These are phyloP conservation scores for Halichoeres trimaculatus DNA, from an alignment of 2,113 vertebrate species.

Conservation along the genomic window DNA sequence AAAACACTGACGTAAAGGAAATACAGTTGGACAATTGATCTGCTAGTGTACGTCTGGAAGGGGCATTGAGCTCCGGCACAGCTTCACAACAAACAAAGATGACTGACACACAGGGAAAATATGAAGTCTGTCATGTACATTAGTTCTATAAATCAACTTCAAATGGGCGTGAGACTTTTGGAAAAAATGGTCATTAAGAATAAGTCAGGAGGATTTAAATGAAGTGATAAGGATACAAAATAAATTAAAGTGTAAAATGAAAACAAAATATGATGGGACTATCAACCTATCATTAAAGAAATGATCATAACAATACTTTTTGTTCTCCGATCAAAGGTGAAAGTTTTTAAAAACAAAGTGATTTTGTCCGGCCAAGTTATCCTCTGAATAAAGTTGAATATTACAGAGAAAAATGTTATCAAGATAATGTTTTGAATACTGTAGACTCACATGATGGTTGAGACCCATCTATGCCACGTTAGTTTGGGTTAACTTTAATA, in stretches of 20 bases:
- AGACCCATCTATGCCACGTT: neutral
- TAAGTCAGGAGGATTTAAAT: neutral
- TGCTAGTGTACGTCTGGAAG: conserved; percentile 59
- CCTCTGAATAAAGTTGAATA: too few species aligned
- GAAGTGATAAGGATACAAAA: neutral
- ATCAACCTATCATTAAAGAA: neutral
- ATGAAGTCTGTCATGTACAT: neutral
- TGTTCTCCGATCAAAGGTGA: too few species aligned
- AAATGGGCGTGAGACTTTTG: neutral
- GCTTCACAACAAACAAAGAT: conserved; percentile 27
- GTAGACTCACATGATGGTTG: conserved; percentile 19
- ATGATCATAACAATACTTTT: too few species aligned
- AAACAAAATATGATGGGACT: conserved; percentile 9
- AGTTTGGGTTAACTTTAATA: neutral
- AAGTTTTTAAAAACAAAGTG: too few species aligned
- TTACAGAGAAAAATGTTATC: neutral
- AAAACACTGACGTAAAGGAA: conserved; percentile 83
- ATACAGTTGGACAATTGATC: conserved; percentile 79
- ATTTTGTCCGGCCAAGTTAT: too few species aligned
- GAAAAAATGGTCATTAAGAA: neutral
- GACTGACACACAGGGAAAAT: conserved; percentile 34
- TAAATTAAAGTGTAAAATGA: neutral
- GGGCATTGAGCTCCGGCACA: conserved; percentile 30
- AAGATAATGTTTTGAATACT: conserved; percentile 5
- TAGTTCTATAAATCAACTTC: conserved; percentile 5